A percentile compares a stretch with the other conserved stretches of the same genome.
Conservation (phyloP, 2,888 invertebrate genomes). For the Tenthredo notha region DNA sequence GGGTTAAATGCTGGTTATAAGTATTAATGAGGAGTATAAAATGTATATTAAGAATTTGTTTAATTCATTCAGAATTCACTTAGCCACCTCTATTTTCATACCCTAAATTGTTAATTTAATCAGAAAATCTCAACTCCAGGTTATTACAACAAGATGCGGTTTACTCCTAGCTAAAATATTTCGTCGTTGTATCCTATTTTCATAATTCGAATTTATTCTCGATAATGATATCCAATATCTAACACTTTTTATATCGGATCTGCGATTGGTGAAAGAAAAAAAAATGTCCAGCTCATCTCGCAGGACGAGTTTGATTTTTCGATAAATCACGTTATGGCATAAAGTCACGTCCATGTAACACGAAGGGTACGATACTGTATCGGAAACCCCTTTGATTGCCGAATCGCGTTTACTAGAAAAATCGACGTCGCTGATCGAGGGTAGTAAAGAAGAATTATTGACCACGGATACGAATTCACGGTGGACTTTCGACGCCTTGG, state of each 20-base stretch:
- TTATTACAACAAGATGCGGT: no score
- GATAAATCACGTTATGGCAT: not conserved
- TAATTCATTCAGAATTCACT: not conserved
- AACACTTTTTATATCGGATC: not conserved
- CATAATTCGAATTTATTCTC: not conserved
- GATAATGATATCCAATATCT: not conserved
- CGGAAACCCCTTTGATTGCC: constrained; percentile 16
- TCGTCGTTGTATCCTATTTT: not conserved
- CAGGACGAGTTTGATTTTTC: not conserved
- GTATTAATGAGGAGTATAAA: not conserved
- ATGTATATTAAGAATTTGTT: not conserved
- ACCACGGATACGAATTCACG: not conserved
- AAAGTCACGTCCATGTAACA: constrained; percentile 2
- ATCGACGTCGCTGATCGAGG: constrained; percentile 21
- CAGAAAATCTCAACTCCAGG: not conserved
- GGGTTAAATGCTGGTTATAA: not conserved
- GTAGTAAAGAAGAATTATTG: not conserved
- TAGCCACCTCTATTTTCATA: not conserved
- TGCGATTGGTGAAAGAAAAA: not conserved
- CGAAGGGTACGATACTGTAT: not conserved
- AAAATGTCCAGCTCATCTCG: not conserved
- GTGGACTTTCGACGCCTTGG: not conserved
- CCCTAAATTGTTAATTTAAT: not conserved
- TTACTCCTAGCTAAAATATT: no score
- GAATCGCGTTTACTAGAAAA: constrained; percentile 27